Conservation (phyloP, 2,797 vertebrate species). For the Schizothorax lantsangensis region DNA sequence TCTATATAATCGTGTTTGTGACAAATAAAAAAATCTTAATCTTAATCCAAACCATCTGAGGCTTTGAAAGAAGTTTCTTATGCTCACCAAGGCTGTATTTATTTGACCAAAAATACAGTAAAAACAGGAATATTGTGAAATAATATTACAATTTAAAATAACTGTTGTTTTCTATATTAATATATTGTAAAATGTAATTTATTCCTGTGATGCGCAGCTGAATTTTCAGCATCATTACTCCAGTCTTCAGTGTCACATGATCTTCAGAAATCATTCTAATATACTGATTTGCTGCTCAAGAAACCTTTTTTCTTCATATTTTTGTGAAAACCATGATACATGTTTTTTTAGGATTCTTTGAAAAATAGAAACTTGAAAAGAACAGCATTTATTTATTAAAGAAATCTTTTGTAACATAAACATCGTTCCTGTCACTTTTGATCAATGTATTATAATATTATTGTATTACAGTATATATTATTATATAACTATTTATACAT, state of each 20-base stretch:
- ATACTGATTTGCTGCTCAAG: not conserved
- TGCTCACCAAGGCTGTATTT: not conserved
- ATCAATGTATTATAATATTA: not conserved
- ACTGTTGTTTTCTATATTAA: not conserved
- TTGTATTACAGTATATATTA: not conserved
- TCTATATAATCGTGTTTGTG: too few relatives aligned
- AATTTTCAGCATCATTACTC: not conserved
- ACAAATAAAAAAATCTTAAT: too few relatives aligned
- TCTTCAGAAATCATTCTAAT: not conserved
- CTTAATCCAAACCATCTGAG: too few relatives aligned
- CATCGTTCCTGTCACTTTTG: not conserved
- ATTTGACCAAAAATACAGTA: not conserved
- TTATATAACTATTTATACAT: not conserved
- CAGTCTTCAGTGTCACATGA: not conserved
- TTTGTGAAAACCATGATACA: not conserved
- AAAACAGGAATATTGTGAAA: not conserved
- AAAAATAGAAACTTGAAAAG: not conserved
- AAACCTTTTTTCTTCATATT: not conserved
- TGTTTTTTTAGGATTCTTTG: not conserved
- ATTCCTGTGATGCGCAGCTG: not conserved
- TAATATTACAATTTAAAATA: not conserved
- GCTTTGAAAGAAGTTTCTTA: not conserved
- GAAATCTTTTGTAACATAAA: too few relatives aligned
- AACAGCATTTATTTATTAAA: not conserved
- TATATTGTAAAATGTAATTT: not conserved